A percentile compares a stretch with the other conserved stretches of the same genome.
phyloP scores from a whole-genome alignment of 2,888 invertebrate genomes.

The Heliconius sara region DNA sequence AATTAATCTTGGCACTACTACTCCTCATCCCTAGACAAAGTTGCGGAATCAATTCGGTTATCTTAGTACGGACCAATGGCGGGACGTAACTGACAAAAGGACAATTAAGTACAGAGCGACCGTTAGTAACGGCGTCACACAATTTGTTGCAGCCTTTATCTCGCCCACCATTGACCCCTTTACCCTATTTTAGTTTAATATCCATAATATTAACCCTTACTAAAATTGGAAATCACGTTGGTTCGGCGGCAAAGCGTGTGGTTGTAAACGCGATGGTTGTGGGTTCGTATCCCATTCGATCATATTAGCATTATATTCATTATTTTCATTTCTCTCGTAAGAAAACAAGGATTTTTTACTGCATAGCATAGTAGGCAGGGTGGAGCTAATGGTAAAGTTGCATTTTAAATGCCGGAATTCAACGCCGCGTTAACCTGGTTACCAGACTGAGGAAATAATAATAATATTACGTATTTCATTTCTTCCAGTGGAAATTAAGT shows the following conservation, averaged over 20 bases:
- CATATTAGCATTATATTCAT: too few species aligned
- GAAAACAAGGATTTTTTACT: too few species aligned
- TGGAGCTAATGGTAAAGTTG: too few species aligned
- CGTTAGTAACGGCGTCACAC: constrained; percentile 78
- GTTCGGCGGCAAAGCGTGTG: not conserved
- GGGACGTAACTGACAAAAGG: constrained; percentile 74
- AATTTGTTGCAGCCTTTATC: constrained; percentile 84
- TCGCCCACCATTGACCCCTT: constrained; percentile 81
- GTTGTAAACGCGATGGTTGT: not conserved
- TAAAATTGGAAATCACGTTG: constrained; percentile 17
- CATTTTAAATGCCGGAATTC: too few species aligned
- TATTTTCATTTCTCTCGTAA: too few species aligned
- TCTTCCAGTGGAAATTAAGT: too few species aligned
- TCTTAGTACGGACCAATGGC: constrained; percentile 70
- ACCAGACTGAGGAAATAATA: too few species aligned
- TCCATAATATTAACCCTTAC: constrained; percentile 53
- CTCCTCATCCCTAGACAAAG: constrained; percentile 35
- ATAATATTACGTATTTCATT: too few species aligned
- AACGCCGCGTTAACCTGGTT: too few species aligned
- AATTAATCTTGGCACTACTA: constrained; percentile 34
- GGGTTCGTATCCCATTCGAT: not conserved
- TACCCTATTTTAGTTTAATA: constrained; percentile 73
- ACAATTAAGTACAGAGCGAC: constrained; percentile 80
- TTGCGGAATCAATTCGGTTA: constrained; percentile 54
- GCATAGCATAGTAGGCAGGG: too few species aligned